Evolutionary conservation across 2,113 vertebrate genomes (phyloP).

Genomic region (Chascanopsetta lugubris): DNA sequence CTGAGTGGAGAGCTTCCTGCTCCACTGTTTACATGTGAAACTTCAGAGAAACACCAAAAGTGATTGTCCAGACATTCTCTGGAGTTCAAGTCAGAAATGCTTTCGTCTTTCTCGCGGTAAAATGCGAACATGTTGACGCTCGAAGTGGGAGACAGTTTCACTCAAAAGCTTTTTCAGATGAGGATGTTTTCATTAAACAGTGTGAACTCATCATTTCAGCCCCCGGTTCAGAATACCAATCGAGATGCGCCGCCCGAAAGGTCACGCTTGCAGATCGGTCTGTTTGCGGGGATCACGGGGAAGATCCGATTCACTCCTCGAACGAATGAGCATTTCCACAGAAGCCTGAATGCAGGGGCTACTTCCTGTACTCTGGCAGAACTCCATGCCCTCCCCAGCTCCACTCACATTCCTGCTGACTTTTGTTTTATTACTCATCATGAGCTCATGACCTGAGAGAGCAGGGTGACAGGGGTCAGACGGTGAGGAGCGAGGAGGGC

Average conservation of each 20-base stretch:
- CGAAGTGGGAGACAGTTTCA: background rate
- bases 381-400: constrained; percentile 10
- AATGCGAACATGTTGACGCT: background rate
- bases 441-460: constrained; percentile 61
- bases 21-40: no score
- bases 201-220: background rate
- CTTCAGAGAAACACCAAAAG: no score
- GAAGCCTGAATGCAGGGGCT: background rate
- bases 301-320: constrained; percentile 2
- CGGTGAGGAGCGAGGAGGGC: constrained; percentile 30
- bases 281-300: background rate
- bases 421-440: constrained; percentile 63
- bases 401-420: constrained; percentile 44
- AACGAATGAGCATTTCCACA: constrained; percentile 13
- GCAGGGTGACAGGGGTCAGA: constrained; percentile 60
- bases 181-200: background rate
- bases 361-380: constrained; percentile 31
- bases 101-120: no score
- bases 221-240: background rate
- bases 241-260: background rate
- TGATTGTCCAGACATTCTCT: no score
- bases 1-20: no score
- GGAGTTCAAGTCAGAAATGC: background rate
- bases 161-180: background rate
- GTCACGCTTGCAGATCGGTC: background rate